A percentile compares a stretch with the other conserved stretches of the same genome.
These are phyloP conservation scores for Eulemur rufifrons DNA, from an alignment of 2,113 vertebrate species.

Conservation along the genomic window DNA sequence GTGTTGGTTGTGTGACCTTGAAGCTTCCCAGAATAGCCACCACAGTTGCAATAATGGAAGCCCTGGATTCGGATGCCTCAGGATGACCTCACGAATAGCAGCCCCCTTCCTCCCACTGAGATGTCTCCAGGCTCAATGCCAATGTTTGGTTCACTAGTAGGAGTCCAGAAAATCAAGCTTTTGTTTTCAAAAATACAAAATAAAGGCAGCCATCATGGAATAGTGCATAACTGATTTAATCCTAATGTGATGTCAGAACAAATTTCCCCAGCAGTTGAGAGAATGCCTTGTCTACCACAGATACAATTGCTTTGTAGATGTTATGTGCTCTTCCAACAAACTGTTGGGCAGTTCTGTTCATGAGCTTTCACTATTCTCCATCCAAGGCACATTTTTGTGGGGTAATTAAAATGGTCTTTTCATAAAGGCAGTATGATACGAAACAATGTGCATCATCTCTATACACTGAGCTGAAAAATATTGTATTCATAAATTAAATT, in stretches of 20 bases:
- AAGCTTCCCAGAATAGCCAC: conserved; percentile 58
- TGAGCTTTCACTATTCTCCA: conserved; percentile 36
- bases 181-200: conserved; percentile 53
- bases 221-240: conserved; percentile 60
- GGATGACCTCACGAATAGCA: conserved; percentile 16
- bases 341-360: neutral
- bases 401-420: conserved; percentile 73
- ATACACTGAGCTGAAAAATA: conserved; percentile 66
- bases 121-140: conserved; percentile 22
- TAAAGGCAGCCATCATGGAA: neutral
- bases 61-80: conserved; percentile 50
- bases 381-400: conserved; percentile 58
- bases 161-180: conserved; percentile 45
- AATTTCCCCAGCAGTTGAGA: conserved; percentile 39
- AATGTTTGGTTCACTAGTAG: neutral
- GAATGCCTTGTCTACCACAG: neutral
- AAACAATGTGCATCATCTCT: conserved; percentile 50
- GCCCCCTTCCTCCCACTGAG: neutral
- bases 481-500: conserved; percentile 79
- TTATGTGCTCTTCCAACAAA: neutral
- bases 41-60: conserved; percentile 27
- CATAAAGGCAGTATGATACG: conserved; percentile 54
- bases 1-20: conserved; percentile 57
- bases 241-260: conserved; percentile 66
- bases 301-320: conserved; percentile 16